A percentile compares a stretch with the other conserved stretches of the same genome.
Evolutionary conservation across 2,113 vertebrate genomes (phyloP).

Genomic region (Ammodytes dubius): DNA sequence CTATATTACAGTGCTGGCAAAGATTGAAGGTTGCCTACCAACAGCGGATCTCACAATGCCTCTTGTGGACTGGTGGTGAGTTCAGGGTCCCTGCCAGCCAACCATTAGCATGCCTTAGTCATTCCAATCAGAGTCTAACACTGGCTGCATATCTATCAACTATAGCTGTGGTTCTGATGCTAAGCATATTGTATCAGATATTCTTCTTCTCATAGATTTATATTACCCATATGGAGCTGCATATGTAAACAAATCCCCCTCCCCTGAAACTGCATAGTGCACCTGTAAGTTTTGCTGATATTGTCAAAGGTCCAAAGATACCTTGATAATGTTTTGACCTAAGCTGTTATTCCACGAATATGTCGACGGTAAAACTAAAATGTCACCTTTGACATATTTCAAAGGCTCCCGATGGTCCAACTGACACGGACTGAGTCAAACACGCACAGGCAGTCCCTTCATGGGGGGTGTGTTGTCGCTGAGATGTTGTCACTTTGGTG

Average conservation of each 20-base stretch:
- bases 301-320: too few species aligned
- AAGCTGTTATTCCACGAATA: not conserved
- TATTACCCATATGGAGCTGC: too few species aligned
- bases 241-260: too few species aligned
- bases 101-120: constrained; percentile 20
- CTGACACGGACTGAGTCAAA: constrained; percentile 7
- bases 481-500: constrained; percentile 56
- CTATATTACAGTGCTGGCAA: constrained; percentile 39
- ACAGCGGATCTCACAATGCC: constrained; percentile 32
- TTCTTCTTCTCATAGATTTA: not conserved
- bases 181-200: not conserved
- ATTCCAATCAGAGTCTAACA: constrained; percentile 36
- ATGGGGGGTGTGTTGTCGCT: constrained; percentile 19
- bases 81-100: constrained; percentile 14
- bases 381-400: not conserved
- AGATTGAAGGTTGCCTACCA: constrained; percentile 42
- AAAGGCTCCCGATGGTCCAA: not conserved
- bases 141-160: not conserved
- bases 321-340: too few species aligned
- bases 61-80: constrained; percentile 22
- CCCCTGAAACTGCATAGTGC: too few species aligned
- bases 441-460: not conserved
- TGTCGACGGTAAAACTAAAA: not conserved
- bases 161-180: not conserved
- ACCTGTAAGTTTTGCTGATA: too few species aligned